Percentiles rank a stretch among this genome's conserved stretches.
Conservation (phyloP, 2,113 vertebrate genomes). For the Epinephelus cyanopodus region DNA sequence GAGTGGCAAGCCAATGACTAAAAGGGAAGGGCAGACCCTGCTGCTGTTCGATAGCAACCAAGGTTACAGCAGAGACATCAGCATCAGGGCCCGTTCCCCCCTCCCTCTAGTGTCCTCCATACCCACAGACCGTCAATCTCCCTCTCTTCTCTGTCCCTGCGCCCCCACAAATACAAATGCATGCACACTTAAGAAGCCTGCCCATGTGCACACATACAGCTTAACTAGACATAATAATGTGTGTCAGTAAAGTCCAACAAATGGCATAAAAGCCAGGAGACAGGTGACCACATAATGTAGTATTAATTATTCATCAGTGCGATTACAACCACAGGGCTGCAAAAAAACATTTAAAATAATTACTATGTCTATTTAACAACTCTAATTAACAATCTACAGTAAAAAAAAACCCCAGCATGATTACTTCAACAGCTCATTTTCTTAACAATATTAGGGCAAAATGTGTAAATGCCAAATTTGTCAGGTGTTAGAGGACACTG, state of each 20-base stretch:
- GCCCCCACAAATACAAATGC: slow-evolving; percentile 52
- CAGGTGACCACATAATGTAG: slow-evolving; percentile 5
- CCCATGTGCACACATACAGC: slow-evolving; percentile 27
- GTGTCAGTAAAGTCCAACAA: slow-evolving; percentile 1
- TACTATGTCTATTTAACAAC: neutral
- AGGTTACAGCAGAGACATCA: slow-evolving; percentile 86
- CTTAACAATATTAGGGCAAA: neutral
- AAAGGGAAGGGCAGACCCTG: slow-evolving; percentile 83
- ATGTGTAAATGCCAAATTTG: slow-evolving; percentile 3
- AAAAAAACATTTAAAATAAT: slow-evolving; percentile 16
- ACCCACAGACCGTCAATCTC: slow-evolving; percentile 56
- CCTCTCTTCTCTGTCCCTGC: slow-evolving; percentile 21
- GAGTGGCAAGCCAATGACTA: slow-evolving; percentile 81
- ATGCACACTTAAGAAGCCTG: slow-evolving; percentile 29
- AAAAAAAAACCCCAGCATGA: neutral
- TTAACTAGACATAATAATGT: neutral
- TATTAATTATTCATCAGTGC: neutral
- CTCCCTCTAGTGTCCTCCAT: slow-evolving; percentile 55
- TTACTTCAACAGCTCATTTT: neutral
- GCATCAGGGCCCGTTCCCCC: slow-evolving; percentile 80
- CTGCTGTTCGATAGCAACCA: slow-evolving; percentile 87
- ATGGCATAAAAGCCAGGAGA: slow-evolving; percentile 9
- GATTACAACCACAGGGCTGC: slow-evolving; percentile 3
- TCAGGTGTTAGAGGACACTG: neutral
- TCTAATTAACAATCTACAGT: neutral